A percentile compares a stretch with the other conserved stretches of the same genome.
Conservation (phyloP, 2,797 vertebrate genomes). For the Danio aesculapii region DNA sequence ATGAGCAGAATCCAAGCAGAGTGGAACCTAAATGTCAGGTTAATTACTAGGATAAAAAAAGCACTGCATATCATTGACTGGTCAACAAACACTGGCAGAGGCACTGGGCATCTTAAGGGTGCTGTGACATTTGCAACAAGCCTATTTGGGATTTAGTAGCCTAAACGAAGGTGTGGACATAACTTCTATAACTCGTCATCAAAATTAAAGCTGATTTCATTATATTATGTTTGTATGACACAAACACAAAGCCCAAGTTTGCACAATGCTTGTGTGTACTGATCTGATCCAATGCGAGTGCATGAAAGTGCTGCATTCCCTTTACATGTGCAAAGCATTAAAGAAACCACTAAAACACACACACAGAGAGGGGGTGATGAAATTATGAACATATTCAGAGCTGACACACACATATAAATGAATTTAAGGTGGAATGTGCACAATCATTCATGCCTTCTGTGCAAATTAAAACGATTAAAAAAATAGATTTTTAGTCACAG, state of each 20-base stretch:
- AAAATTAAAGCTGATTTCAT: neutral
- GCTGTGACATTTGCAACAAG: conserved; percentile 3
- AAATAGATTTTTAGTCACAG: too few species aligned
- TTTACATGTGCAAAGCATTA: conserved; percentile 36
- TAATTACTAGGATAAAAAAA: conserved; percentile 19
- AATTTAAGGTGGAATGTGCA: conserved; percentile 38
- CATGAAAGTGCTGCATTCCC: neutral
- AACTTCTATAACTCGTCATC: neutral
- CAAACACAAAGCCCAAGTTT: neutral
- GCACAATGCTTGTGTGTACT: neutral
- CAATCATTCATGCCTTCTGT: conserved; percentile 8
- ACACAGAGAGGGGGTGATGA: conserved; percentile 4
- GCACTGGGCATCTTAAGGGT: neutral
- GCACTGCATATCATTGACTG: neutral
- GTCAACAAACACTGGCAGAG: conserved; percentile 1
- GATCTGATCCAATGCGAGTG: neutral
- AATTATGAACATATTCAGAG: conserved; percentile 28
- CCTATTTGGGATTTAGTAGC: neutral
- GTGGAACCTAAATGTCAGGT: conserved; percentile 34
- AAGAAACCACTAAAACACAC: neutral
- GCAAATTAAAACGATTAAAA: too few species aligned
- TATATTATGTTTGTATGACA: neutral
- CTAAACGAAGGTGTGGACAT: neutral
- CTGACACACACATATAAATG: conserved; percentile 35
- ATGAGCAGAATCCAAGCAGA: conserved; percentile 35